A percentile compares a stretch with the other conserved stretches of the same genome.
These are phyloP conservation scores for Gouania willdenowi DNA, from an alignment of 2,797 vertebrate species.

Conservation along the genomic window DNA sequence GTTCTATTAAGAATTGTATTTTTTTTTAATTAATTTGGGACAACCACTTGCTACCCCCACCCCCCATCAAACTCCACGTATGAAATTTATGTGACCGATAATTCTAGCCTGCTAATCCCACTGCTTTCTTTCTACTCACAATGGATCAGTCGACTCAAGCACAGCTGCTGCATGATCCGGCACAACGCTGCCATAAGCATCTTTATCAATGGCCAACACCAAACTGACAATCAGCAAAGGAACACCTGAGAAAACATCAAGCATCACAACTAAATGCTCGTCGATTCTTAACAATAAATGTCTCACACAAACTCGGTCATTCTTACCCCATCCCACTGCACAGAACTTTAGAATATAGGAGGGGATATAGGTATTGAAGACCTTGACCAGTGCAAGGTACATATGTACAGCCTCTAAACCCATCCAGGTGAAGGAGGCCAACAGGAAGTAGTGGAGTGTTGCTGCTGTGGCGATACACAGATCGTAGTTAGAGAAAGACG, in stretches of 20 bases:
- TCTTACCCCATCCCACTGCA: slow-evolving; percentile 86
- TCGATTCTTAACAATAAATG: too few species aligned
- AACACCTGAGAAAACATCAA: slow-evolving; percentile 57
- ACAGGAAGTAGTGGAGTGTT: slow-evolving; percentile 83
- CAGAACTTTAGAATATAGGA: slow-evolving; percentile 87
- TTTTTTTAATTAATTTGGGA: too few species aligned
- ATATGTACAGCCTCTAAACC: slow-evolving; percentile 87
- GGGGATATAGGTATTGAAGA: slow-evolving; percentile 85
- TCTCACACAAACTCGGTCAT: not conserved
- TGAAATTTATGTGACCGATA: too few species aligned
- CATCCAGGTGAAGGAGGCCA: slow-evolving; percentile 92
- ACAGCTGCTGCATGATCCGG: not conserved
- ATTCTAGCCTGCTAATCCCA: too few species aligned
- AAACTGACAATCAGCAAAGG: slow-evolving; percentile 73
- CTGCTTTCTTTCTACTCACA: too few species aligned
- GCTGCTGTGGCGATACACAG: slow-evolving; percentile 77
- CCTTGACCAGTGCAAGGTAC: slow-evolving; percentile 87
- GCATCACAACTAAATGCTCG: not conserved
- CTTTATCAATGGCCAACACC: slow-evolving; percentile 75
- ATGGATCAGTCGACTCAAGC: slow-evolving; percentile 41
- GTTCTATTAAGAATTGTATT: too few species aligned
- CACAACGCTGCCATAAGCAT: slow-evolving; percentile 70
- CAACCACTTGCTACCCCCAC: too few species aligned
- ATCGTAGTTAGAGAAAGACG: slow-evolving; percentile 66
- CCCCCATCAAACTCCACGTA: too few species aligned